Base-by-base conservation (phyloP, 2,113 vertebrate species). In the Apodemus sylvaticus region DNA sequence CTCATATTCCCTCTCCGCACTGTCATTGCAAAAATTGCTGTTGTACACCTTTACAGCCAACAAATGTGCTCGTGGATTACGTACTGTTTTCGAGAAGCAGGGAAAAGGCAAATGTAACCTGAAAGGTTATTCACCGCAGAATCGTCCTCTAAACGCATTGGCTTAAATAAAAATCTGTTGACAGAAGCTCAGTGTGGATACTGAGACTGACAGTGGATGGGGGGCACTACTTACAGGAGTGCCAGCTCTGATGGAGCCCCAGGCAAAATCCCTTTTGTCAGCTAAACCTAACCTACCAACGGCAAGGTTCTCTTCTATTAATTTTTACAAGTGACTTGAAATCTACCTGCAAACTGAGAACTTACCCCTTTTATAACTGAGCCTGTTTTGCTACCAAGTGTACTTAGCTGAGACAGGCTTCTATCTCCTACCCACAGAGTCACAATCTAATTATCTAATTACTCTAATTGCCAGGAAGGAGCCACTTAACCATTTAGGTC, bases 1-100 rank as follows among this genome's bases (percentile, higher is more conserved):
- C 99, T 99, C 99, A 99, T 99, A 99, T 99, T 99, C 99, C 98
- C 98, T 99, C 98, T 99, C 99, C 95, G 98, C 98, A 99, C 99
- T 99, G 99, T 99, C 99, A 99, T 99, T 99, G 99, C 99, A 99
- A 99, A 99, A 99, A 99, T 99, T 98, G 98, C 98, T 98, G 98
- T 99, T 98, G 98, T 99, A 99, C 98, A 98, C 99, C 99, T 99
- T 99, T 98, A 98, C 97, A 98, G 98, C 98, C 98, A 98, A 98
- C 98, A 98, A 98, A 98, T 98, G 97, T 98, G 99, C 98, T 98
- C 98, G 98, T 98, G 98, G 98, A 95, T 98, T 98, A 97, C 82
- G 86, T 97, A 98, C 97, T 91, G 77, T 98, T 98, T 98, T 97
- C 91, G 98, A 97, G 97, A 98, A 97, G 98, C 97, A 97, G 93